phyloP scores from a whole-genome alignment of 1,140 invertebrate species.

The Lepidurus apus region DNA sequence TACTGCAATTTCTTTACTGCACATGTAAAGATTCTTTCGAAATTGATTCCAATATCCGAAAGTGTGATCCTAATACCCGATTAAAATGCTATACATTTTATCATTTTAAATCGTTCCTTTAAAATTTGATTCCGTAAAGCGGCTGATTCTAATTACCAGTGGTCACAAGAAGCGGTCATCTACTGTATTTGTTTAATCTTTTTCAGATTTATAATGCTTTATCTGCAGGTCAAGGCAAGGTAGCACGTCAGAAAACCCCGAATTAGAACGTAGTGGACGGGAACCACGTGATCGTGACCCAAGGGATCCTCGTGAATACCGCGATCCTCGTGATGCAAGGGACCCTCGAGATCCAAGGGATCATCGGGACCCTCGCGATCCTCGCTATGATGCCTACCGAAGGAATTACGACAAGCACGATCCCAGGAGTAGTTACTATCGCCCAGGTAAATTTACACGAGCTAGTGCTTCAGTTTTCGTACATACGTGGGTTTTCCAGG shows the following conservation, averaged over 20 bases:
- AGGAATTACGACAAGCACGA: background rate
- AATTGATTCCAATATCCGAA: too few relatives aligned
- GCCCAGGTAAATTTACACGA: background rate
- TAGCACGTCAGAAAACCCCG: constrained; percentile 2
- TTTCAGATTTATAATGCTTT: background rate
- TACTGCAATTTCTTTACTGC: too few relatives aligned
- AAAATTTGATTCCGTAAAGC: too few relatives aligned
- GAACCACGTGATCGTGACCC: constrained; percentile 26
- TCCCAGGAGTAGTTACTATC: background rate
- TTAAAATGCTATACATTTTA: too few relatives aligned
- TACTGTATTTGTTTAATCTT: too few relatives aligned
- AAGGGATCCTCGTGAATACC: constrained; percentile 29
- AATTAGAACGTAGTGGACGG: constrained; percentile 22
- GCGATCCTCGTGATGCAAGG: background rate
- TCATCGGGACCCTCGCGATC: constrained; percentile 29
- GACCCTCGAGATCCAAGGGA: constrained; percentile 33
- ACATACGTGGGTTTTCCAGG: constrained; percentile 41
- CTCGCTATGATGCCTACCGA: background rate
- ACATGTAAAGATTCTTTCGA: too few relatives aligned
- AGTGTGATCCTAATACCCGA: too few relatives aligned
- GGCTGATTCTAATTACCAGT: too few relatives aligned
- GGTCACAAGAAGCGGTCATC: too few relatives aligned
- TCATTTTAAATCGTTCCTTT: too few relatives aligned
- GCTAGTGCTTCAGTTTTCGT: constrained; percentile 19
- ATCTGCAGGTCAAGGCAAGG: background rate